A percentile compares a stretch with the other conserved stretches of the same genome.
Evolutionary conservation across 2,888 invertebrate species (phyloP).

Genomic region (Cantharis rustica): DNA sequence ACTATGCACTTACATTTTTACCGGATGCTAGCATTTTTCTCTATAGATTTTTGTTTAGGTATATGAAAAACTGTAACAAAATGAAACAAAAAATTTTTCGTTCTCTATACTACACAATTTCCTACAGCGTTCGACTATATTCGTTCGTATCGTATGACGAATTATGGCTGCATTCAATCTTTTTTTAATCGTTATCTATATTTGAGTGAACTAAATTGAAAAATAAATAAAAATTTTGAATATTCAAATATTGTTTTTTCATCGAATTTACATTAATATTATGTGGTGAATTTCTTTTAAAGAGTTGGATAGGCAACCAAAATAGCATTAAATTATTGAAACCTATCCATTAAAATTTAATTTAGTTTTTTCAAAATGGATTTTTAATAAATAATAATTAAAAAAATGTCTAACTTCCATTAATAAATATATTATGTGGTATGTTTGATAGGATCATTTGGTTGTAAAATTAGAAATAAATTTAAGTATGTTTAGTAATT

Average conservation of each 20-base stretch:
- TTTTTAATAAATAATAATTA: not conserved
- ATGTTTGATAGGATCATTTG: not conserved
- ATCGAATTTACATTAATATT: not conserved
- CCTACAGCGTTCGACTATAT: not conserved
- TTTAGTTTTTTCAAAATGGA: not conserved
- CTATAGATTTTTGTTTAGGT: not conserved
- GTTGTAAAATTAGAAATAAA: no score
- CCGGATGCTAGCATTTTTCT: not conserved
- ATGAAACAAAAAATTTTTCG: not conserved
- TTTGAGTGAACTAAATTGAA: not conserved
- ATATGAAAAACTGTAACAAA: not conserved
- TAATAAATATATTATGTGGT: not conserved
- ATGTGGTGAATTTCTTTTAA: not conserved
- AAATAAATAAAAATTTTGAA: not conserved
- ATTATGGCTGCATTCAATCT: not conserved
- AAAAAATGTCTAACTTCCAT: not conserved
- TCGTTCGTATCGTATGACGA: not conserved
- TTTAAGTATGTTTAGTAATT: no score
- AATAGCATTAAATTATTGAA: not conserved
- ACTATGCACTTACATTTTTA: no score
- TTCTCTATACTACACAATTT: not conserved
- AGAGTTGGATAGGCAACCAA: not conserved
- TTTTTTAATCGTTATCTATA: not conserved
- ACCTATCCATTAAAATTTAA: not conserved
- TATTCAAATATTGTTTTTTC: not conserved